Base-by-base conservation (phyloP, 2,797 vertebrate genomes). In the Spinus olivaceus region DNA sequence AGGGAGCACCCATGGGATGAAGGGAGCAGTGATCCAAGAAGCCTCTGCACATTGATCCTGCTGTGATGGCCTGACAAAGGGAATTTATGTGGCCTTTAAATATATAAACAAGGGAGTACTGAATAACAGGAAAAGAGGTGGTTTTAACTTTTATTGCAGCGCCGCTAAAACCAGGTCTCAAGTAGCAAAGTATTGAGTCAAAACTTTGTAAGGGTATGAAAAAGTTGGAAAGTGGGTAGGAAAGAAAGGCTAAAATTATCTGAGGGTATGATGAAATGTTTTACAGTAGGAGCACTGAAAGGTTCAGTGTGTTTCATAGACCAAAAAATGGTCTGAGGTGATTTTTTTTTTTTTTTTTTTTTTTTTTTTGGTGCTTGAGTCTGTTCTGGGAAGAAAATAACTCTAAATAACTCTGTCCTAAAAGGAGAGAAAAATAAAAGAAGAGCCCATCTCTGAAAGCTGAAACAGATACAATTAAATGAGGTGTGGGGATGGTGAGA, bases 41-140 rank as follows among this genome's bases (percentile, higher is more conserved):
- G 22, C 46, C 46, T 74, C 54, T 51, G 39, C 17, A 2, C 74
- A 46, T 88, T 5, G 12, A 81, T 88, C 35, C 82, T 13, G 3
- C 69, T 8, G 35, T 3, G 3, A 86, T 41, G 79, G 30, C 39
- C 91, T 79, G 54, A 57, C 57, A 86, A 66, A 76, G 69, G 39
- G 73, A 72, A 91, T 95, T 81, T 69, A 90, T 73, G 60, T 51
- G 77, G 63, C 59, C 63, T 81, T 88, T 86, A 88, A 90, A 83
- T 81, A 28, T 2, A 73, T 80, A 81, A 90, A 80, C 35, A 70
- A 65, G 22, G 59, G 51, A 81, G 47, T 6, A 61, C 35, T 69
- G 37, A 95, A 72, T 49, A 88, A 89, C n/a, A 93, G 67, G n/a
- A 53, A 90, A 93, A 71, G 33, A 81, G 49, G 44, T 60, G 46